These are phyloP conservation scores for Leptestheria dahalacensis DNA, from an alignment of 1,140 invertebrate species.

Conservation along the genomic window DNA sequence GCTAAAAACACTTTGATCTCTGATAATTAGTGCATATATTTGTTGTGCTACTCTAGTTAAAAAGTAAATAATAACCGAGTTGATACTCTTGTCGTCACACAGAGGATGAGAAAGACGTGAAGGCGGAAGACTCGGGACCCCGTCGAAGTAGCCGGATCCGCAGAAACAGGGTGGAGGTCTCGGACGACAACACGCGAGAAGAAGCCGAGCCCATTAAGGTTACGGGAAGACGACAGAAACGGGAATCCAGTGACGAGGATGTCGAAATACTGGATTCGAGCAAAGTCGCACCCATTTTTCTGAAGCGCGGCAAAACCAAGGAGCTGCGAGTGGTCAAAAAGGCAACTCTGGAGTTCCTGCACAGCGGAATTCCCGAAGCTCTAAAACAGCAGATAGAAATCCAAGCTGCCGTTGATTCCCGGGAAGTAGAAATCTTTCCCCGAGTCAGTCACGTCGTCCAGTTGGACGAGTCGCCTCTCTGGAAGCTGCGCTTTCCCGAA, in stretches of 20 bases:
- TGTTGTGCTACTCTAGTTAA: too few species aligned
- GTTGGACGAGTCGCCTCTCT: neutral
- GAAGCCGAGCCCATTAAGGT: neutral
- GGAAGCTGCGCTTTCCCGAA: neutral
- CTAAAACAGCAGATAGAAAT: conserved; percentile 4
- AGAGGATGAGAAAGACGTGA: neutral
- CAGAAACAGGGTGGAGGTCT: neutral
- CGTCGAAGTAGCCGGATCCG: conserved; percentile 1
- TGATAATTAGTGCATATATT: neutral
- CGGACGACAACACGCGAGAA: neutral
- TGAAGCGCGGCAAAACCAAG: neutral
- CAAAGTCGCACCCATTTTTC: conserved; percentile 4
- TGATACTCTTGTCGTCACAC: too few species aligned
- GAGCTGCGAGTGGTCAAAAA: neutral
- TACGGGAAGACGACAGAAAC: neutral
- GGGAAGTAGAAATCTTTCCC: conserved; percentile 2
- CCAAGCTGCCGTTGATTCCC: neutral
- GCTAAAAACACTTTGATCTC: neutral
- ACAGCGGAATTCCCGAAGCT: conserved; percentile 1
- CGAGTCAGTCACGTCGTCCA: conserved; percentile 6
- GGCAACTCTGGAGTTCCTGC: conserved; percentile 5
- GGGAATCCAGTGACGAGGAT: neutral
- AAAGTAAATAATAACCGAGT: too few species aligned
- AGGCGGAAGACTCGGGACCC: neutral
- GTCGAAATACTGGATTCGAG: neutral